phyloP scores from a whole-genome alignment of 2,113 vertebrate genomes.

The Elgaria multicarinata region DNA sequence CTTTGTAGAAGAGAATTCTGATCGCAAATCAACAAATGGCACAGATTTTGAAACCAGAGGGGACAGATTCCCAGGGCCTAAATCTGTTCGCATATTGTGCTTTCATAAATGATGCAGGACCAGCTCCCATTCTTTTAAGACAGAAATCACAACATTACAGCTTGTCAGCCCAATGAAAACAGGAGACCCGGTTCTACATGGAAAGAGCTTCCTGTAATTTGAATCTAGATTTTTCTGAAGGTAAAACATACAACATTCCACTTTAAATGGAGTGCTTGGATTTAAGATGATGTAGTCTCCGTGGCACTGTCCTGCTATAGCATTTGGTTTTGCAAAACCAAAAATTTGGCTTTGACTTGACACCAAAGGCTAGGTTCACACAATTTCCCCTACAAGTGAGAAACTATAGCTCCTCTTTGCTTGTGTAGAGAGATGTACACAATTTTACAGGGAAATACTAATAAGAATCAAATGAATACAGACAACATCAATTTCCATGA shows the following conservation, averaged over 20 bases:
- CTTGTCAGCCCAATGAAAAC: neutral
- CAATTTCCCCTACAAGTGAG: neutral
- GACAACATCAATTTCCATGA: neutral
- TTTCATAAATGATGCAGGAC: slow-evolving; percentile 14
- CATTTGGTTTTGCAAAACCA: neutral
- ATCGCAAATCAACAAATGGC: slow-evolving; percentile 10
- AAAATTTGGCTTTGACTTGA: neutral
- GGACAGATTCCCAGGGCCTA: slow-evolving; percentile 1
- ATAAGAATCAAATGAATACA: neutral
- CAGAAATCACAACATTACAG: neutral
- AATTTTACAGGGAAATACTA: neutral
- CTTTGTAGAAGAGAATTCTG: slow-evolving; percentile 20
- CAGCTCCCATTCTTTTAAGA: neutral
- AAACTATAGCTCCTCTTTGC: neutral
- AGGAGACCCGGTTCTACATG: no score
- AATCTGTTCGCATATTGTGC: neutral
- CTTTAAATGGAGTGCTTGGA: neutral
- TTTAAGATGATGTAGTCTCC: neutral
- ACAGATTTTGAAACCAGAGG: slow-evolving; percentile 7
- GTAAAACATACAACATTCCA: neutral
- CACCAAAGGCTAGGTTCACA: neutral
- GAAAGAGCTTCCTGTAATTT: neutral
- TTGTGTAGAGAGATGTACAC: neutral
- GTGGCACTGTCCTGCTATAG: neutral
- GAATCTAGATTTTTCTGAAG: neutral